Evolutionary conservation across 2,888 invertebrate species (phyloP), one percentile per base, ranked within the genome.

Genomic region (Morinoia aosen): DNA sequence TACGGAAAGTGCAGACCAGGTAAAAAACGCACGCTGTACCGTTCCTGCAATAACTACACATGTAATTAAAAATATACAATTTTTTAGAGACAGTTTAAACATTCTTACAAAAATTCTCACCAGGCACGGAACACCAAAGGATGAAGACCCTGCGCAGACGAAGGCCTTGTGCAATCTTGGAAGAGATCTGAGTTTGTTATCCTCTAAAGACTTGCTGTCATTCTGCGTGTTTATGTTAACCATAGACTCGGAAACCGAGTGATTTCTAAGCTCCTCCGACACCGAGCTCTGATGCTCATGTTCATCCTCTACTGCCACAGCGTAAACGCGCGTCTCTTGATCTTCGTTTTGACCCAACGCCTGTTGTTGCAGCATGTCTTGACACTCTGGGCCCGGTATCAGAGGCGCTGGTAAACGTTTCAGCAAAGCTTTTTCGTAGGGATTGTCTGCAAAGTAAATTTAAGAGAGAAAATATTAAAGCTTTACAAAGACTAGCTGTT

Each of bases 381-480:
- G 93, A 48, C 93, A 93, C n/a, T 14, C 56, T 11, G 93, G 93
- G 0, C 93, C 93, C 2, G 56, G 93, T 57, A 93, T 93, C 33
- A 93, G 93, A 19, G 93, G 93, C 14, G 93, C 93, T 33, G 93
- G 56, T 10, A 93, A 93, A 48, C 93, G 39, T 48, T 93, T 93
- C 58, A 93, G 16, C 33, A 93, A 33, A 11, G 93, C 48, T 48
- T 57, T 57, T 33, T 93, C 93, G 56, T 93, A 39, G 12, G 58
- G 93, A 57, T 33, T 48, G 57, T 93, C 93, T 93, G 93, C 56
- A 48, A 5, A 90, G 90, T 40, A 16, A 90, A 90, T 90, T 39
- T 40, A 40, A 11, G 19, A 48, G 3, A 10, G 19, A 25, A 14
- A 40, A 40, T 16, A 90, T 64, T 64, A 40, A 11, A 11, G 90